These are phyloP conservation scores for Merops nubicus DNA, from an alignment of 2,113 vertebrate species.

Conservation along the genomic window DNA sequence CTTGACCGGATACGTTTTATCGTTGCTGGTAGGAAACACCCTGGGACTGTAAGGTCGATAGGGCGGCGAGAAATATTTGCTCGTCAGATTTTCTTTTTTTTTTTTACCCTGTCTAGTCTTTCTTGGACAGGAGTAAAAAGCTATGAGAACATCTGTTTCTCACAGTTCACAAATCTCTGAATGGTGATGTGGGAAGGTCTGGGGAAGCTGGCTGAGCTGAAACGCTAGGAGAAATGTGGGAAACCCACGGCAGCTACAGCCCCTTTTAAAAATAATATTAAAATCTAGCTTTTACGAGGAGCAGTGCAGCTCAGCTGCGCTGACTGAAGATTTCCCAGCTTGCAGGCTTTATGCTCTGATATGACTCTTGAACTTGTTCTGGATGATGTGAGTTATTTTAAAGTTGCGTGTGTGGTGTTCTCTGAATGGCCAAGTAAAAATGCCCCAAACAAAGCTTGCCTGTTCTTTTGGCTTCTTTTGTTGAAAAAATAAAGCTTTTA, in stretches of 20 bases:
- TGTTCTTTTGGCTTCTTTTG: not conserved
- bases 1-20: not conserved
- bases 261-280: conserved; percentile 27
- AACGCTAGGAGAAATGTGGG: not conserved
- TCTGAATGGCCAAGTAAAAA: not conserved
- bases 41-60: conserved; percentile 1
- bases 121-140: not conserved
- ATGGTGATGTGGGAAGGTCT: conserved; percentile 44
- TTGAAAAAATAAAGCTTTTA: not conserved
- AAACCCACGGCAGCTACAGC: not conserved
- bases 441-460: not conserved
- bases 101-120: not conserved
- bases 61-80: conserved; percentile 17
- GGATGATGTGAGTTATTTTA: not conserved
- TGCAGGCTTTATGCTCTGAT: not conserved
- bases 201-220: conserved; percentile 17
- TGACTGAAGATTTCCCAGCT: not conserved
- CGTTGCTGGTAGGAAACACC: not conserved
- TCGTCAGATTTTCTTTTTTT: not conserved
- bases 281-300: not conserved
- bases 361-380: not conserved
- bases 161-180: conserved; percentile 22
- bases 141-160: conserved; percentile 55
- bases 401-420: not conserved
- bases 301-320: not conserved